These are phyloP conservation scores for Andricus quercusramuli DNA, from an alignment of 2,888 invertebrate species.

Conservation along the genomic window DNA sequence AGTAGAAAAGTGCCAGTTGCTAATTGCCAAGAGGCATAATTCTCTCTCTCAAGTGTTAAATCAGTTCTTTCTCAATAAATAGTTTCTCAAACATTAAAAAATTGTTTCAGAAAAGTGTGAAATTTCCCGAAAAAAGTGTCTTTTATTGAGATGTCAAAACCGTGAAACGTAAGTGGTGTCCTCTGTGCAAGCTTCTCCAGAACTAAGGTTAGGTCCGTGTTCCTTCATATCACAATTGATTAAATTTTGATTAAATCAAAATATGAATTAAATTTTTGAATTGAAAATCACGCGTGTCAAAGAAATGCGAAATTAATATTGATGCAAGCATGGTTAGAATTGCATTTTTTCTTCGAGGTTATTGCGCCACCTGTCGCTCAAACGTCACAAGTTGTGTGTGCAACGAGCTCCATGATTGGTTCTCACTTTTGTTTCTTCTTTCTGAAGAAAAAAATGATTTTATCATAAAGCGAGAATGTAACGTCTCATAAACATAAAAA, in stretches of 20 bases:
- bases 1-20: slow-evolving; percentile 36
- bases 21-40: not conserved
- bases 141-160: slow-evolving; percentile 40
- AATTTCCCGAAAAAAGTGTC: not conserved
- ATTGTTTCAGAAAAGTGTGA: not conserved
- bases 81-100: not conserved
- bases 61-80: not conserved
- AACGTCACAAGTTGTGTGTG: slow-evolving; percentile 26
- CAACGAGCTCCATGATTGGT: slow-evolving; percentile 70
- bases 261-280: not conserved
- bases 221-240: slow-evolving; percentile 47
- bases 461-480: not conserved
- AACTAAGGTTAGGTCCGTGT: slow-evolving; percentile 65
- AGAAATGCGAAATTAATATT: not conserved
- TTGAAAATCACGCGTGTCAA: slow-evolving; percentile 24
- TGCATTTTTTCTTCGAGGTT: slow-evolving; percentile 65
- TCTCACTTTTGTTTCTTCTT: slow-evolving; percentile 51
- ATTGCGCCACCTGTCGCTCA: slow-evolving; percentile 72
- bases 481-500: not conserved
- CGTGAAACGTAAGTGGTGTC: slow-evolving; percentile 66
- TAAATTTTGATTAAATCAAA: not conserved
- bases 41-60: not conserved
- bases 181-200: slow-evolving; percentile 68
- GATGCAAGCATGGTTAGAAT: slow-evolving; percentile 68
- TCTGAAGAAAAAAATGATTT: slow-evolving; percentile 35